Conservation (phyloP, 2,113 vertebrate species). For the Ariopsis seemanni region DNA sequence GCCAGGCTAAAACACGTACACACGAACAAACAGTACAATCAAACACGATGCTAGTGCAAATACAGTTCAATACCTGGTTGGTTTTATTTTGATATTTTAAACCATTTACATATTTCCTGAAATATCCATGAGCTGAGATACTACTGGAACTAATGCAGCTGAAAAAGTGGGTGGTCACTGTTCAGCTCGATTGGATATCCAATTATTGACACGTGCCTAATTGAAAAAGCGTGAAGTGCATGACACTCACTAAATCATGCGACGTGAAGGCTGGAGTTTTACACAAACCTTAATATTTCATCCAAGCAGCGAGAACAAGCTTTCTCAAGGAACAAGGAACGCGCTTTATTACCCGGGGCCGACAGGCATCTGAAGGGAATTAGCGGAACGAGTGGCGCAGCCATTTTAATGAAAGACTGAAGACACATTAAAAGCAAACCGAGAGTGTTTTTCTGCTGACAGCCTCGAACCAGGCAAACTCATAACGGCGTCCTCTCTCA, state of each 20-base stretch:
- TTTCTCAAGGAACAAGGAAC: constrained; percentile 49
- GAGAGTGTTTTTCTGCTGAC: constrained; percentile 46
- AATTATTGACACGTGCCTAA: constrained; percentile 15
- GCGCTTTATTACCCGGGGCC: constrained; percentile 51
- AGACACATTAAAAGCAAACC: constrained; percentile 51
- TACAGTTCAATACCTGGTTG: neutral
- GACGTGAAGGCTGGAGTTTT: constrained; percentile 58
- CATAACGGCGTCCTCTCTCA: constrained; percentile 47
- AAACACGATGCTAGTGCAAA: neutral
- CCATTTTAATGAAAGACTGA: constrained; percentile 62
- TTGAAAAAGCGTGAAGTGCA: constrained; percentile 7
- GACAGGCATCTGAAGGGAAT: constrained; percentile 53
- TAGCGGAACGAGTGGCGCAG: constrained; percentile 41
- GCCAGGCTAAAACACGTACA: neutral
- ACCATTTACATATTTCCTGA: neutral
- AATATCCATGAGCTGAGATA: neutral
- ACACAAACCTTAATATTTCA: constrained; percentile 72
- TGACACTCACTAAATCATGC: neutral
- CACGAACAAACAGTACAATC: neutral
- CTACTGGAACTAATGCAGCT: neutral
- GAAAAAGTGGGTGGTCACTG: neutral
- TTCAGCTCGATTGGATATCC: neutral
- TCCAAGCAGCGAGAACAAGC: constrained; percentile 64
- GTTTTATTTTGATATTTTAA: no score
- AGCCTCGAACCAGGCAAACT: constrained; percentile 35